Percentiles rank a stretch among this genome's conserved stretches.
phyloP scores from a whole-genome alignment of 2,113 vertebrate genomes.

The Caloenas nicobarica region DNA sequence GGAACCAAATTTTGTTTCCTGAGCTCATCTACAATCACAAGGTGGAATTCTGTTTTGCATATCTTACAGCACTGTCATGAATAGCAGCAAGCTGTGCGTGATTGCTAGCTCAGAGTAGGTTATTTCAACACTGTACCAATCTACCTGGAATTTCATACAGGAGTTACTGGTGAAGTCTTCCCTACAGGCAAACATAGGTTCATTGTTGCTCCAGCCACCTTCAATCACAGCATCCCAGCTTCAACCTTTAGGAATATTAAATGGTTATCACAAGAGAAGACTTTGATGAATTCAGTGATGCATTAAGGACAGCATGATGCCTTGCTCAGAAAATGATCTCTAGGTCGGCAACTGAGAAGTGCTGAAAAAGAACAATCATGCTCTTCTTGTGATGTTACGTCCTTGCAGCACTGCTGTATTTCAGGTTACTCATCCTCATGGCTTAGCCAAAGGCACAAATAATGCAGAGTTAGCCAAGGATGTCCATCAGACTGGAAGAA shows the following conservation, averaged over 20 bases:
- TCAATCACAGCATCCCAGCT: not conserved
- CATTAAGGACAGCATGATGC: not conserved
- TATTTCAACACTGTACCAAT: not conserved
- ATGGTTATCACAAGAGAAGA: not conserved
- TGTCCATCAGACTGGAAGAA: not conserved
- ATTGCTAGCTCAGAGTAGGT: not conserved
- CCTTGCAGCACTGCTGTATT: not conserved
- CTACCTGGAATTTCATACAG: conserved; percentile 15
- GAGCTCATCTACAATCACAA: not conserved
- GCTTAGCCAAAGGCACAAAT: not conserved
- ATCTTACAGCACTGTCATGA: not conserved
- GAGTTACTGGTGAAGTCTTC: not conserved
- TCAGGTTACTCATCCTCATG: not conserved
- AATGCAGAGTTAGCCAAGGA: not conserved
- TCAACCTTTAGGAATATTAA: not conserved
- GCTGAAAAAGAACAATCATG: conserved; percentile 11
- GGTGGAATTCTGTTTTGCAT: not conserved
- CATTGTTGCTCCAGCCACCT: not conserved
- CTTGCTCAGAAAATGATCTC: conserved; percentile 15
- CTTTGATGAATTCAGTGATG: conserved; percentile 25
- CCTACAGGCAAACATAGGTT: not conserved
- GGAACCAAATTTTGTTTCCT: not conserved
- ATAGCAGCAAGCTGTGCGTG: not conserved
- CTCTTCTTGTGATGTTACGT: not conserved
- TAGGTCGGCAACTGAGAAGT: not conserved